Conservation (phyloP, 2,797 vertebrate genomes). For the Zenarchopterus dispar region DNA sequence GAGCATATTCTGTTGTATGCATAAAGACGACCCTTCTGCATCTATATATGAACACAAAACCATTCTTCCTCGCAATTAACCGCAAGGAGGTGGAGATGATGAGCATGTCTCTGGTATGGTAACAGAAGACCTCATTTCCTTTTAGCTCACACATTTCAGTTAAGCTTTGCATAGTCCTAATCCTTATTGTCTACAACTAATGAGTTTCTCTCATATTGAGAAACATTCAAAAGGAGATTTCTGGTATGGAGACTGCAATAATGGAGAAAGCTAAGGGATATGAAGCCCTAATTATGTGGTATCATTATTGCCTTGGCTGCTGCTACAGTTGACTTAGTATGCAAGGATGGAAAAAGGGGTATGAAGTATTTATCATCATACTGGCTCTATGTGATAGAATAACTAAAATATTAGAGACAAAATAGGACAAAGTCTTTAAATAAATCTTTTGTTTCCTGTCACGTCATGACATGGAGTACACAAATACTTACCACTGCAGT, state of each 20-base stretch:
- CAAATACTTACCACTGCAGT: neutral
- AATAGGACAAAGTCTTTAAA: conserved; percentile 20
- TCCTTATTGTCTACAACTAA: conserved; percentile 84
- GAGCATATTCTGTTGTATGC: conserved; percentile 29
- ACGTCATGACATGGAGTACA: conserved; percentile 10
- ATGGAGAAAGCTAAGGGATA: conserved; percentile 73
- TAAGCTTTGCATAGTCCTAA: conserved; percentile 74
- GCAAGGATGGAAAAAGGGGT: conserved; percentile 46
- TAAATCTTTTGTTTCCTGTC: conserved; percentile 16
- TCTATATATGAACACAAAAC: conserved; percentile 40
- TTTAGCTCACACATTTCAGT: conserved; percentile 73
- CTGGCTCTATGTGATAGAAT: conserved; percentile 33
- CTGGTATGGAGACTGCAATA: conserved; percentile 76
- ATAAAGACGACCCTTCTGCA: conserved; percentile 42
- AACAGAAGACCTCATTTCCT: conserved; percentile 67
- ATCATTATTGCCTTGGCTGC: conserved; percentile 79
- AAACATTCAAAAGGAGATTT: conserved; percentile 82
- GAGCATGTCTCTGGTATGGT: conserved; percentile 58
- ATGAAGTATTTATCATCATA: conserved; percentile 51
- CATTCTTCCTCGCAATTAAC: conserved; percentile 52
- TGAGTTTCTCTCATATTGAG: conserved; percentile 79
- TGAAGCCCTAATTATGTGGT: conserved; percentile 77
- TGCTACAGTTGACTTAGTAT: conserved; percentile 67
- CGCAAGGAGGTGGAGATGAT: conserved; percentile 62
- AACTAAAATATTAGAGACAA: conserved; percentile 31